phyloP scores from a whole-genome alignment of 2,888 invertebrate species.

The Neria commutata region DNA sequence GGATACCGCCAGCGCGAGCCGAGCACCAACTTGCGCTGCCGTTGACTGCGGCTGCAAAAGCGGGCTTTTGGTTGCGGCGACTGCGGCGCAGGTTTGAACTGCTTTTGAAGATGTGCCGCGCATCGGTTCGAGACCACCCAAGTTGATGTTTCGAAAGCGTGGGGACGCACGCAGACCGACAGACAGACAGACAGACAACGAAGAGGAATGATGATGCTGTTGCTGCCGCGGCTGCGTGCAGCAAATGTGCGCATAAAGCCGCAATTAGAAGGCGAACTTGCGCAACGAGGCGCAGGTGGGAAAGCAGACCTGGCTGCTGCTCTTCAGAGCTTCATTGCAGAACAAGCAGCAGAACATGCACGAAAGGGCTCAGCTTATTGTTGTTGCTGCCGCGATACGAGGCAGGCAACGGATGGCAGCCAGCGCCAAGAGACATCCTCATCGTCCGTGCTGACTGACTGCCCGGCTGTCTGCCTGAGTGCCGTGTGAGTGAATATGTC shows the following conservation, averaged over 20 bases:
- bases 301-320: too few species aligned
- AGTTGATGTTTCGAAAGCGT: slow-evolving; percentile 41
- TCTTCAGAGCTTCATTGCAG: too few species aligned
- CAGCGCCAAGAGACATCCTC: too few species aligned
- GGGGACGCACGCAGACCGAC: background rate
- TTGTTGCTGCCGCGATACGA: too few species aligned
- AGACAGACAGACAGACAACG: background rate
- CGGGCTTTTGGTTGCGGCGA: slow-evolving; percentile 28
- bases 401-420: too few species aligned
- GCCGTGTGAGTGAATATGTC: too few species aligned
- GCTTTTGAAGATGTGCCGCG: slow-evolving; percentile 58
- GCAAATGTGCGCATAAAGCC: slow-evolving; percentile 57
- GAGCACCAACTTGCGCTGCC: slow-evolving; percentile 7
- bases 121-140: slow-evolving; percentile 59
- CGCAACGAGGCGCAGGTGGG: too few species aligned
- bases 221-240: slow-evolving; percentile 28
- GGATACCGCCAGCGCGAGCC: slow-evolving; percentile 20
- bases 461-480: too few species aligned
- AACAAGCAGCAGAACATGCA: too few species aligned
- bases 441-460: too few species aligned
- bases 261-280: slow-evolving; percentile 55
- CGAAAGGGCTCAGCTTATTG: too few species aligned
- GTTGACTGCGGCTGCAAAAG: slow-evolving; percentile 10
- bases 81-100: slow-evolving; percentile 51
- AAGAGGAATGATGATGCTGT: background rate